Percentiles rank a stretch among this genome's conserved stretches.
Conservation (phyloP, 2,113 vertebrate species). For the Poeciliopsis retropinna region DNA sequence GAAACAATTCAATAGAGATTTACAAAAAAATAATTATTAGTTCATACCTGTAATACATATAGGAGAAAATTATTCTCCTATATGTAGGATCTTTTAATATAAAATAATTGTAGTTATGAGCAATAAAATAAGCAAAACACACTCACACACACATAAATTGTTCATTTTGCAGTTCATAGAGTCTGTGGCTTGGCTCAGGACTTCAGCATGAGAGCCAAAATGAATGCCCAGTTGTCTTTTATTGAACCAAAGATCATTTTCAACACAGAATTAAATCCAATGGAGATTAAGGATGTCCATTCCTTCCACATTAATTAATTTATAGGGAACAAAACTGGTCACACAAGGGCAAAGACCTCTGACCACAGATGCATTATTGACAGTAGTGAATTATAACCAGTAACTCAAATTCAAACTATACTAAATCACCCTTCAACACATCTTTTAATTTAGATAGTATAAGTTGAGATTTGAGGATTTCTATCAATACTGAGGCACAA, state of each 20-base stretch:
- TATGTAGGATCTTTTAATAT: no score
- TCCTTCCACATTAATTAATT: neutral
- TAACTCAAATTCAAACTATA: no score
- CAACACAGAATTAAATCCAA: neutral
- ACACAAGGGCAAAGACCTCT: neutral
- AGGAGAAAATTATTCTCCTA: no score
- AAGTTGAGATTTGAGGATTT: no score
- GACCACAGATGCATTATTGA: neutral
- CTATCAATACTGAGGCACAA: no score
- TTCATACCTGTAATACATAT: no score
- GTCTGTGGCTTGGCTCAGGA: neutral
- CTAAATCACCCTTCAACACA: no score
- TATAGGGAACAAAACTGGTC: neutral
- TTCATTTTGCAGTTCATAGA: neutral
- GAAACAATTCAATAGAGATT: no score
- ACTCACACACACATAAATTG: neutral
- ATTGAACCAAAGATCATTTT: slow-evolving; percentile 3
- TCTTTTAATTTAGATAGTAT: no score
- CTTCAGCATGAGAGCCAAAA: neutral
- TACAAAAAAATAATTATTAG: no score
- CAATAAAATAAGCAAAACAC: neutral
- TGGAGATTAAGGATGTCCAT: neutral
- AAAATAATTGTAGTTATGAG: no score
- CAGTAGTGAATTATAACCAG: neutral
- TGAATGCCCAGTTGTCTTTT: neutral